A percentile compares a stretch with the other conserved stretches of the same genome.
These are phyloP conservation scores for Agrotis segetum DNA, from an alignment of 2,888 invertebrate genomes.

Conservation along the genomic window DNA sequence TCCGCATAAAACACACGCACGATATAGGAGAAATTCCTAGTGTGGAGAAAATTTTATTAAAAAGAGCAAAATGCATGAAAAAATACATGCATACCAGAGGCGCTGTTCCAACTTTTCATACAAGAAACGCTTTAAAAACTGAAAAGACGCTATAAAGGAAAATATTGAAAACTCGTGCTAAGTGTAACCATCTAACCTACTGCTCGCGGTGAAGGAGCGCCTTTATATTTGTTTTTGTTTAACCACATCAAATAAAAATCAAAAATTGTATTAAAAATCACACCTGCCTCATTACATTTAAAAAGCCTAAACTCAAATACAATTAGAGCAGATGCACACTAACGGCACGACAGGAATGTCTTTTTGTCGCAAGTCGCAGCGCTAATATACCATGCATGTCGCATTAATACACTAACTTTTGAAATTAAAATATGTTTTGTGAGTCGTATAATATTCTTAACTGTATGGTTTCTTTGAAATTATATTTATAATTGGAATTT, in stretches of 20 bases:
- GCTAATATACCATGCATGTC: conserved; percentile 21
- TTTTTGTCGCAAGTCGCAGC: conserved; percentile 51
- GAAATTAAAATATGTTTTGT: conserved; percentile 20
- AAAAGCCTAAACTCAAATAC: conserved; percentile 48
- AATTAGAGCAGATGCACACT: conserved; percentile 61
- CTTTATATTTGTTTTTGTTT: not conserved
- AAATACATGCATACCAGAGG: too few species aligned
- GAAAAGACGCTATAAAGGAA: too few species aligned
- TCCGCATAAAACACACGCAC: too few species aligned
- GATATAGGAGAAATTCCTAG: too few species aligned
- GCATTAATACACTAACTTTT: conserved; percentile 16
- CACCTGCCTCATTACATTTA: conserved; percentile 62
- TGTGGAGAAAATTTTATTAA: too few species aligned
- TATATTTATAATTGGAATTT: not conserved
- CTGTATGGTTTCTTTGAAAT: not conserved
- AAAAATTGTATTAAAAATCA: conserved; percentile 40
- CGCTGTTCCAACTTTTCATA: too few species aligned
- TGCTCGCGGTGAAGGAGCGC: too few species aligned
- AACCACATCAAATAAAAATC: conserved; percentile 36
- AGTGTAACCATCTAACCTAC: too few species aligned
- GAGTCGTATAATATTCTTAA: not conserved
- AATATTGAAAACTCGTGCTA: too few species aligned
- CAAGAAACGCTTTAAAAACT: too few species aligned
- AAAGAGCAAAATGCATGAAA: not conserved
- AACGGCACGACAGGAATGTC: conserved; percentile 44